These are phyloP conservation scores for Drosophila differens DNA, from an alignment of 2,888 invertebrate genomes.

Conservation along the genomic window DNA sequence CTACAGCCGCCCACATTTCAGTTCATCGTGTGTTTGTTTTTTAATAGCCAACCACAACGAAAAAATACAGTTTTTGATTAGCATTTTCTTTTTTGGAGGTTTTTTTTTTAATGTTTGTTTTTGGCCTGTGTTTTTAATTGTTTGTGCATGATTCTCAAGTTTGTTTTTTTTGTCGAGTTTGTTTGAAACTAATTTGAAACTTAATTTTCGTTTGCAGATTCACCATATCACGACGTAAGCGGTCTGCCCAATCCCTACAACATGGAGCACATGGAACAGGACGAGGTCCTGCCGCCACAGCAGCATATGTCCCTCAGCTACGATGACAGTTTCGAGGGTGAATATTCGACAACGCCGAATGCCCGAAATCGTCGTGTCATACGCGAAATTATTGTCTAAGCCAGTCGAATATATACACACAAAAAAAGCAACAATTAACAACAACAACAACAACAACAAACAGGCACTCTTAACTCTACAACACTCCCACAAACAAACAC, in stretches of 20 bases:
- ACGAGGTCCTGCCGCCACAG: slow-evolving; percentile 88
- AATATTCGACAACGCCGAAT: slow-evolving; percentile 97
- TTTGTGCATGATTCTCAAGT: slow-evolving; percentile 69
- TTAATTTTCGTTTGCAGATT: slow-evolving; percentile 87
- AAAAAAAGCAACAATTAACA: slow-evolving; percentile 23
- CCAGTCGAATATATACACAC: slow-evolving; percentile 2
- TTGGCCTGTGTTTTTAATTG: slow-evolving; percentile 66
- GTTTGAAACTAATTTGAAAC: slow-evolving; percentile 65
- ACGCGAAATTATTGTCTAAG: slow-evolving; percentile 94
- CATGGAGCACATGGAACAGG: slow-evolving; percentile 93
- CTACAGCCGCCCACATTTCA: slow-evolving; percentile 24
- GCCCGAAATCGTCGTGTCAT: slow-evolving; percentile 96
- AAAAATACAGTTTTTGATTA: slow-evolving; percentile 55
- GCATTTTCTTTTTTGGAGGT: slow-evolving; percentile 15
- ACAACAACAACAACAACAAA: slow-evolving; percentile 10
- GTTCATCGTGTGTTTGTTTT: slow-evolving; percentile 60
- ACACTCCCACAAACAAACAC: slow-evolving; percentile 14
- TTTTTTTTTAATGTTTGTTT: slow-evolving; percentile 1
- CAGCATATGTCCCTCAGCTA: slow-evolving; percentile 95
- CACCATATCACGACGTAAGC: slow-evolving; percentile 97
- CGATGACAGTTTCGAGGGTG: slow-evolving; percentile 96
- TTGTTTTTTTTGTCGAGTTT: slow-evolving; percentile 44
- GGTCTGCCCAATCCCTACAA: slow-evolving; percentile 95
- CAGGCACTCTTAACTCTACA: slow-evolving; percentile 36
- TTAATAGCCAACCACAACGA: not conserved